A percentile compares a stretch with the other conserved stretches of the same genome.
Evolutionary conservation across 92 coral and sea anemone genomes (phyloP).

Genomic region (Anthopleura xanthogrammica): DNA sequence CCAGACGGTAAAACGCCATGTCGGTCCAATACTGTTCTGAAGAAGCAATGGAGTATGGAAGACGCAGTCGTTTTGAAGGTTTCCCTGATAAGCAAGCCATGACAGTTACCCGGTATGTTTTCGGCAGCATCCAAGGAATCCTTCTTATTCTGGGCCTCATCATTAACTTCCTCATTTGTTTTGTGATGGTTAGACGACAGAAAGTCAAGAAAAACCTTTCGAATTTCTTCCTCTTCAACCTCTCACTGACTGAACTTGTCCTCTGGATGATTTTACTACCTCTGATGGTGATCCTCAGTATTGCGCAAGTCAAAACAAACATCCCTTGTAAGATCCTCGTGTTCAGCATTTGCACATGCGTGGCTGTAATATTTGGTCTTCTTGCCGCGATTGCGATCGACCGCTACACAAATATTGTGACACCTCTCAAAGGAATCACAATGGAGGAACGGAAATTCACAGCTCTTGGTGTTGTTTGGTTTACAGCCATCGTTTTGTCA

Average conservation of each 20-base stretch:
- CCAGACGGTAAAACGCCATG: background rate
- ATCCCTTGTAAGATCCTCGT: conserved; percentile 34
- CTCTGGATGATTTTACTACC: conserved; percentile 33
- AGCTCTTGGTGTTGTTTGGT: conserved; percentile 23
- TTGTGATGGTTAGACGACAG: conserved; percentile 31
- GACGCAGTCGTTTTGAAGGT: conserved; percentile 21
- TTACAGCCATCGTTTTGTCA: conserved; percentile 19
- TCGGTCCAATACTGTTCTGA: conserved; percentile 14
- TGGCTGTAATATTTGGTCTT: conserved; percentile 38
- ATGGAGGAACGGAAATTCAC: conserved; percentile 26
- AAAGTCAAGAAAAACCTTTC: conserved; percentile 25
- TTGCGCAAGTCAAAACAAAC: conserved; percentile 13
- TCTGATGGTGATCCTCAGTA: conserved; percentile 1
- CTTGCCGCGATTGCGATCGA: conserved; percentile 38
- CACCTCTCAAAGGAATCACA: conserved; percentile 24
- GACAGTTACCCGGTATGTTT: conserved; percentile 10
- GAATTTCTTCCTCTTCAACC: conserved; percentile 33
- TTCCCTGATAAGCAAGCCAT: conserved; percentile 35
- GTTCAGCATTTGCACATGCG: conserved; percentile 35
- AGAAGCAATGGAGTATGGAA: conserved; percentile 12
- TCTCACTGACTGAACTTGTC: conserved; percentile 36
- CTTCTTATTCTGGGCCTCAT: conserved; percentile 28
- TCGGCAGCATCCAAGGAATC: conserved; percentile 30
- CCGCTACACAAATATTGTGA: conserved; percentile 38
- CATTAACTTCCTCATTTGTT: conserved; percentile 30